Base-by-base conservation (phyloP, 2,797 vertebrate species). In the Zalophus californianus region DNA sequence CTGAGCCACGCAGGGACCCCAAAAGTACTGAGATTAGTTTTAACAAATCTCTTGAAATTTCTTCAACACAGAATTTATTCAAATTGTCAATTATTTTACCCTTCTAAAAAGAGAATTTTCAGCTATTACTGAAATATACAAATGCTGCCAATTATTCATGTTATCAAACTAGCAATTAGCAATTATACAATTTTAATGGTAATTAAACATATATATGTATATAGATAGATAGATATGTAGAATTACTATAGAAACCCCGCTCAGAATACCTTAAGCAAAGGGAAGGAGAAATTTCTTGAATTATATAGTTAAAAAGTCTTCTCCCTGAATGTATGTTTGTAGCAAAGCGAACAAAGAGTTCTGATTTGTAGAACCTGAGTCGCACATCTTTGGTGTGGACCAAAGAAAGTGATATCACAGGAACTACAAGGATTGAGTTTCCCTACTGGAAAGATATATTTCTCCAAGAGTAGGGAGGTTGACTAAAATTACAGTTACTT, bases 251-350 rank as follows among this genome's bases (percentile, higher is more conserved):
- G 27, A 82, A 85, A 58, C n/a, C 25, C 64, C 89, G 50, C 15
- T 79, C 27, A 86, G 79, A 90, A 72, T 79, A 92, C 25, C 7
- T 79, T 78, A 79, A 72, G n/a, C 25, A 96, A 94, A 72, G 32
- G 7, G 84, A 78, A 77, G 29, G 6, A 78, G 38, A 79, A 52
- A 85, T 73, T n/a, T 58, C 16, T 86, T 52, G 0, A 41, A 35
- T 90, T 72, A 68, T 15, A 13, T 44, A 73, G 68, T 23, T 60
- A 79, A 52, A 89, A 85, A 15, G 1, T 44, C 25, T 16, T 56
- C 56, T 75, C 21, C 1, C 29, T 80, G n/a, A 80, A 48, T 73
- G 25, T n/a, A 27, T 38, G 32, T 32, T 66, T 93, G 4, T 83
- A n/a, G 4, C 27, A 83, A 94, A 94, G n/a, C 23, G 27, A 82